A percentile compares a stretch with the other conserved stretches of the same genome.
These are phyloP conservation scores for Beaufortia kweichowensis DNA, from an alignment of 2,113 vertebrate species.

Conservation along the genomic window DNA sequence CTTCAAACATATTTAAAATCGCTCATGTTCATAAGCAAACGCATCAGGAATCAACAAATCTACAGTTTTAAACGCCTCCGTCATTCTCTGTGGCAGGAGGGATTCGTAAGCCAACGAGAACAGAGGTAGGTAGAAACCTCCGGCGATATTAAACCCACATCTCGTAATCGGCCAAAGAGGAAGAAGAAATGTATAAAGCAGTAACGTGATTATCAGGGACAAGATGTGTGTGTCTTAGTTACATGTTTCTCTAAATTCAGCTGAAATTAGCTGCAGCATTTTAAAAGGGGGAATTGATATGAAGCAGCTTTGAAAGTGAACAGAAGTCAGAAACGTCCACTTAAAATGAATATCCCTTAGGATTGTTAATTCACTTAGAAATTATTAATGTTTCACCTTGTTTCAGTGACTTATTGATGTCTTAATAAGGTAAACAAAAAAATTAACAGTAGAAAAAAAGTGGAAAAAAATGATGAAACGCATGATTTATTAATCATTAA, in stretches of 20 bases:
- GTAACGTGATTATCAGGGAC: conserved; percentile 7
- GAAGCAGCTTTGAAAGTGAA: no score
- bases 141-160: background rate
- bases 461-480: conserved; percentile 14
- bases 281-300: no score
- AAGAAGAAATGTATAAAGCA: conserved; percentile 14
- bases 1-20: conserved; percentile 1
- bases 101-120: conserved; percentile 13
- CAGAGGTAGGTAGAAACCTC: conserved; percentile 1
- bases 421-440: background rate
- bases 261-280: background rate
- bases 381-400: no score
- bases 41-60: background rate
- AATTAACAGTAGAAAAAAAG: background rate
- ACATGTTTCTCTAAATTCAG: background rate
- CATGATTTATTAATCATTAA: conserved; percentile 17
- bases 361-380: background rate
- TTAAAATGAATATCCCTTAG: background rate
- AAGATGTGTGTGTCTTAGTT: background rate
- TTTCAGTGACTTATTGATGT: background rate
- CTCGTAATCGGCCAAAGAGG: conserved; percentile 1
- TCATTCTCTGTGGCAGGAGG: background rate
- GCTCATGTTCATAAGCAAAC: background rate
- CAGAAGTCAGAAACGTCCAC: background rate
- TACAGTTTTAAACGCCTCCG: conserved; percentile 7